Evolutionary conservation across 1,140 invertebrate species (phyloP).

Genomic region (Potamilus streckersoni): DNA sequence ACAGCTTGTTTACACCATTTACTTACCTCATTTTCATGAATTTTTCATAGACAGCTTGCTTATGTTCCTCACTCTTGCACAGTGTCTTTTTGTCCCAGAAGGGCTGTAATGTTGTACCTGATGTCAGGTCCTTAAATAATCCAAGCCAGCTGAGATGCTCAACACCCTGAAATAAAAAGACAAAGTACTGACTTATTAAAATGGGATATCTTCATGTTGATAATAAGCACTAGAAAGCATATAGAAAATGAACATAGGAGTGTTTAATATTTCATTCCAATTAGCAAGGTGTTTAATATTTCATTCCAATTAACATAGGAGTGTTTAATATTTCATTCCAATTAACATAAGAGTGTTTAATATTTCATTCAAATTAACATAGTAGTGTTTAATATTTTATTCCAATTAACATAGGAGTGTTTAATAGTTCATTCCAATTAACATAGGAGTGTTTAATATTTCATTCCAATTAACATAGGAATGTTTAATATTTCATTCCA

Average conservation of each 20-base stretch:
- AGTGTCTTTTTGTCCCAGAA: slow-evolving; percentile 60
- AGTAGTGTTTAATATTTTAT: too few species aligned
- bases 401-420: too few species aligned
- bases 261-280: not conserved
- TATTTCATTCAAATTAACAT: too few species aligned
- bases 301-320: not conserved
- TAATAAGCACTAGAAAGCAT: not conserved
- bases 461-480: too few species aligned
- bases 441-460: too few species aligned
- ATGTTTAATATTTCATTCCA: too few species aligned
- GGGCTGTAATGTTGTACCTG: slow-evolving; percentile 55
- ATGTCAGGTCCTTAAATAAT: slow-evolving; percentile 68
- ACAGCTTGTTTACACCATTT: not conserved
- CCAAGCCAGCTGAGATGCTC: slow-evolving; percentile 81
- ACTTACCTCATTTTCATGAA: slow-evolving; percentile 80
- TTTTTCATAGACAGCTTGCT: slow-evolving; percentile 77
- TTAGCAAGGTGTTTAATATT: not conserved
- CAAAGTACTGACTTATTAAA: not conserved
- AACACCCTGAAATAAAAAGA: slow-evolving; percentile 58
- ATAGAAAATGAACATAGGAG: not conserved
- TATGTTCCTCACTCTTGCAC: slow-evolving; percentile 76
- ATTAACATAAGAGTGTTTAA: too few species aligned
- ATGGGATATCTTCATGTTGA: not conserved
- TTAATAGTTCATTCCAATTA: too few species aligned
- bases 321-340: too few species aligned